Evolutionary conservation across 1,140 invertebrate species (phyloP).

Genomic region (Listronotus oregonensis): DNA sequence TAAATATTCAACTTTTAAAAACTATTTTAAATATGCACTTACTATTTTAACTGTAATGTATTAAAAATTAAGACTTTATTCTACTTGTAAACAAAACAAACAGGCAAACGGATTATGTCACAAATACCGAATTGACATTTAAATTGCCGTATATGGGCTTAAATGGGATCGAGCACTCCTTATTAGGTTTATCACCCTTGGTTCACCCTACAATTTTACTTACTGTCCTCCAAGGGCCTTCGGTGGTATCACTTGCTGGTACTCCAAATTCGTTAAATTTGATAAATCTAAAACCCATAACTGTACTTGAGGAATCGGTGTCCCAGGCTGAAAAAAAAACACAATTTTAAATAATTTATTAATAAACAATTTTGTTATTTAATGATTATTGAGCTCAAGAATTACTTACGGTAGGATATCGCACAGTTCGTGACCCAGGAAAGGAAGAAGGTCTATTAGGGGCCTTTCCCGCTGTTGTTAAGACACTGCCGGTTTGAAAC

Average conservation of each 20-base stretch:
- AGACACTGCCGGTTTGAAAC: constrained; percentile 65
- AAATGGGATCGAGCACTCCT: too few relatives aligned
- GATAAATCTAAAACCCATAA: constrained; percentile 80
- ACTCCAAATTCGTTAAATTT: constrained; percentile 65
- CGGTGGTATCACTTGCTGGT: constrained; percentile 71
- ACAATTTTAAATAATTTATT: constrained; percentile 8
- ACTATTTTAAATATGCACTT: too few relatives aligned
- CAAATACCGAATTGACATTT: too few relatives aligned
- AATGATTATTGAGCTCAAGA: background rate
- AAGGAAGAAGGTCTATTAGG: constrained; percentile 60
- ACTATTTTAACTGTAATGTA: too few relatives aligned
- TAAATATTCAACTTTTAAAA: too few relatives aligned
- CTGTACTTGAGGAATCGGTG: constrained; percentile 78
- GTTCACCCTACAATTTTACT: constrained; percentile 39
- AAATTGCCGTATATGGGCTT: too few relatives aligned
- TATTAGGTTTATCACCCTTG: too few relatives aligned
- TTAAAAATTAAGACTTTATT: too few relatives aligned
- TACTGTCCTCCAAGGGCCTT: constrained; percentile 56
- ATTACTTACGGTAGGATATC: constrained; percentile 72
- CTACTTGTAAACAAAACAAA: too few relatives aligned
- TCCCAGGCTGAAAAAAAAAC: constrained; percentile 70
- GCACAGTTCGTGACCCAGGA: constrained; percentile 74
- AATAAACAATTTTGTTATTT: too few relatives aligned
- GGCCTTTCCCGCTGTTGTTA: constrained; percentile 55
- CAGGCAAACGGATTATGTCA: too few relatives aligned